Base-by-base conservation (phyloP, 2,797 vertebrate species). In the Alauda arvensis region DNA sequence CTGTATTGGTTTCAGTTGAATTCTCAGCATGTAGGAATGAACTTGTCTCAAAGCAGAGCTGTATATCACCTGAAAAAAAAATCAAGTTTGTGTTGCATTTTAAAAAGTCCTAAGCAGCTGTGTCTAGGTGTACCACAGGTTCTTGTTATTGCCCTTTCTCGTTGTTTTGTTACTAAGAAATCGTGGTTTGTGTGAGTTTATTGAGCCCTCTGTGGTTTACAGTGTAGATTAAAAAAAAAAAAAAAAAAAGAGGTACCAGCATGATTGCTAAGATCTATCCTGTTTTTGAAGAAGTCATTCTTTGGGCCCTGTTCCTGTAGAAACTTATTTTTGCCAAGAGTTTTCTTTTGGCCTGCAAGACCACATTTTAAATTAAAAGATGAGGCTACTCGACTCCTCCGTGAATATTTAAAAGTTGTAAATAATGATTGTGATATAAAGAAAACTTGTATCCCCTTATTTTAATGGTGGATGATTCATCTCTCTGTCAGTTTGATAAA, bases 231-330 rank as follows among this genome's bases (percentile, higher is more conserved):
- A 15, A 3, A 18, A 37, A 37, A 37, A 37, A 37, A 76, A 49
- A n/a, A 45, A 37, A 31, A 45, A 37, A 55, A n/a, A 46, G 5
- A 56, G 84, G 46, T 65, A 62, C 49, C 84, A 33, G 89, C 52
- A 18, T 76, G 82, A 88, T 76, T 84, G 46, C 68, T 87, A 80
- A 84, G 43, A 77, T 82, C 69, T 68, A 31, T 92, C 69, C 83
- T 94, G 87, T 80, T 95, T 91, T 93, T 91, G 89, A 93, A 94
- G 91, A 91, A 93, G 77, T 93, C 83, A 57, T 92, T 87, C 74
- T 94, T 93, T 88, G 67, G 87, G 83, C 85, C 65, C 55, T 89
- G 56, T 91, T 88, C 90, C 92, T 66, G 31, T 91, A 91, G 75
- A 91, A 83, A 80, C 46, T 85, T 85, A 77, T 68, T 95, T 96